These are phyloP conservation scores for Sinocyclocheilus maitianheensis DNA, from an alignment of 2,113 vertebrate species.

Conservation along the genomic window DNA sequence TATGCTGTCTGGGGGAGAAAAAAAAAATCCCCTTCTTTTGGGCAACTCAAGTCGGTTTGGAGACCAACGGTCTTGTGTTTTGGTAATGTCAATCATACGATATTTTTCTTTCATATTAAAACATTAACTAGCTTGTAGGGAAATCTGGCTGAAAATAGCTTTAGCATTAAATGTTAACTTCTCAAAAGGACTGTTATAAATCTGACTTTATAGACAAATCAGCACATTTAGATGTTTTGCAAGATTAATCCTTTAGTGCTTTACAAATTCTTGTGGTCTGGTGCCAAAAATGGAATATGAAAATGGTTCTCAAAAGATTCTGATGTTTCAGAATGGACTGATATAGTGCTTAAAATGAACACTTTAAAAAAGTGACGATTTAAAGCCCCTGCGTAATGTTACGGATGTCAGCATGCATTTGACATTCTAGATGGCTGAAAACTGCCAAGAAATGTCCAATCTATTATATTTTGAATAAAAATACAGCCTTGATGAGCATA, in stretches of 20 bases:
- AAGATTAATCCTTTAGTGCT: background rate
- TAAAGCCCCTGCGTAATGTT: background rate
- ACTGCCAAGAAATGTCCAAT: background rate
- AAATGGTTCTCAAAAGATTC: background rate
- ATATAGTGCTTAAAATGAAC: background rate
- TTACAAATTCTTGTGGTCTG: conserved; percentile 61
- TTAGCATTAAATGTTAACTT: conserved; percentile 29
- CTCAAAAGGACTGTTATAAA: conserved; percentile 29
- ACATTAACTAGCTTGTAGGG: background rate
- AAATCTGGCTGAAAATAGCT: conserved; percentile 13
- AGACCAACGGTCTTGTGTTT: conserved; percentile 28
- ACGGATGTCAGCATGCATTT: background rate
- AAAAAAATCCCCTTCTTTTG: conserved; percentile 13
- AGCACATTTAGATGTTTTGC: conserved; percentile 18
- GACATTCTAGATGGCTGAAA: background rate
- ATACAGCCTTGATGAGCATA: background rate
- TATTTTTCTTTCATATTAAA: conserved; percentile 1
- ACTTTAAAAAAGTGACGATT: background rate
- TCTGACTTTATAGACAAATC: conserved; percentile 18
- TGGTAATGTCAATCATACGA: conserved; percentile 34
- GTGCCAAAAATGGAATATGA: conserved; percentile 65
- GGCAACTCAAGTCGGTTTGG: conserved; percentile 32
- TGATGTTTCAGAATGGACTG: conserved; percentile 34
- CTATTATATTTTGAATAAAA: background rate
- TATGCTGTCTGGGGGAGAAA: background rate